Evolutionary conservation across 2,888 invertebrate species (phyloP), one percentile per base, ranked within the genome.

Genomic region (Melipona bicolor): DNA sequence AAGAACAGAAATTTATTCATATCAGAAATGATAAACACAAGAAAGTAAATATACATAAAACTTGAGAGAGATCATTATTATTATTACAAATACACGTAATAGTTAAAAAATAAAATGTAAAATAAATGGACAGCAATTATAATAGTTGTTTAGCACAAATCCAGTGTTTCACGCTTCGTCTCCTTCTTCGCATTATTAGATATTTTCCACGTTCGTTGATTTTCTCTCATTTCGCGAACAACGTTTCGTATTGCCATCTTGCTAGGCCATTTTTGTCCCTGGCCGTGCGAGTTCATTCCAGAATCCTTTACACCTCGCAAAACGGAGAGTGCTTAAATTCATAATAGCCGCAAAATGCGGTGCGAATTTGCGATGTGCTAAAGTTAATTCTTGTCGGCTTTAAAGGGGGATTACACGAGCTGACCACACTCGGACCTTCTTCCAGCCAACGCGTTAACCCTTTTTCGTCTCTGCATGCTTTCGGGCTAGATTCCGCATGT

Each of bases 311-410:
- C 85, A 89, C 88, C 86, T 88, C 82, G 68, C 77, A 77, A 71
- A 77, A 77, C 65, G 72, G 76, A 72, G 86, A 79, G 77, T 88
- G 91, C 91, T 93, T 92, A 90, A 92, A 93, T 92, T 92, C 92
- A 92, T 93, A 91, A 92, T 91, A 88, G 92, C 90, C 89, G 88
- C 89, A 89, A 91, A 93, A 92, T 93, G 91, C 90, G 91, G 91
- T 90, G 92, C 90, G 92, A 92, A 93, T 92, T 92, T 92, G 92
- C 90, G 92, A 92, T 89, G 91, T 90, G 90, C 90, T 89, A 88
- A 91, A 91, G 91, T 92, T 92, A 91, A 92, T 92, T 91, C 92
- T 90, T 87, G 84, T 84, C 89, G 91, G 90, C 91, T 92, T 92
- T 92, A 90, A 90, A 90, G 88, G 89, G 84, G 93, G 91, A 93